Percentiles rank a stretch among this genome's conserved stretches.
These are phyloP conservation scores for Cetoscarus ocellatus DNA, from an alignment of 2,797 vertebrate species.

Conservation along the genomic window DNA sequence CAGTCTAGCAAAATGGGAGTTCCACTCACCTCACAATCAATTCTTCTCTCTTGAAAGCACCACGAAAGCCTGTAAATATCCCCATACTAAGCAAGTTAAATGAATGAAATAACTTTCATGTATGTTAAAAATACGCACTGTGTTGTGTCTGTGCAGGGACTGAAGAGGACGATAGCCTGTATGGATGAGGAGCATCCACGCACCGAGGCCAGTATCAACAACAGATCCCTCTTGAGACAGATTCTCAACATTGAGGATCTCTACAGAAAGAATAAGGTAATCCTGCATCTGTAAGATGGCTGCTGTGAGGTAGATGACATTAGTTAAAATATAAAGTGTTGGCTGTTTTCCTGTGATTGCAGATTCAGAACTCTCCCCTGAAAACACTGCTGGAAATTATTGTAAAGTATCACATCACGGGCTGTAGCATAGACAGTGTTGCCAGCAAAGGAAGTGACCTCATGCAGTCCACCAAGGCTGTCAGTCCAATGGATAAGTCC, in stretches of 20 bases:
- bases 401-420: slow-evolving; percentile 88
- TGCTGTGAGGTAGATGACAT: not conserved
- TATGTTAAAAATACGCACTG: not conserved
- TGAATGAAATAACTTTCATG: too few relatives aligned
- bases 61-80: too few relatives aligned
- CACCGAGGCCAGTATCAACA: slow-evolving; percentile 90
- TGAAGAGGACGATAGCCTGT: slow-evolving; percentile 89
- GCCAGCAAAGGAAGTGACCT: slow-evolving; percentile 7
- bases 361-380: slow-evolving; percentile 89
- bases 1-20: too few relatives aligned
- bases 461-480: slow-evolving; percentile 17
- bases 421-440: slow-evolving; percentile 49
- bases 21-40: too few relatives aligned
- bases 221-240: slow-evolving; percentile 88
- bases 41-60: too few relatives aligned
- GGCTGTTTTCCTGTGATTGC: slow-evolving; percentile 29
- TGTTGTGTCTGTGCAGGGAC: slow-evolving; percentile 83
- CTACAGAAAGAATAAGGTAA: slow-evolving; percentile 92
- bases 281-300: not conserved
- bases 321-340: not conserved
- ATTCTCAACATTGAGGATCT: slow-evolving; percentile 89
- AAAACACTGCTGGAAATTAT: slow-evolving; percentile 95
- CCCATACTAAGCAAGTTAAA: too few relatives aligned
- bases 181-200: slow-evolving; percentile 95
- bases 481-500: slow-evolving; percentile 35